These are phyloP conservation scores for Drosophila takahashii DNA, from an alignment of 1,140 invertebrate species.

Conservation along the genomic window DNA sequence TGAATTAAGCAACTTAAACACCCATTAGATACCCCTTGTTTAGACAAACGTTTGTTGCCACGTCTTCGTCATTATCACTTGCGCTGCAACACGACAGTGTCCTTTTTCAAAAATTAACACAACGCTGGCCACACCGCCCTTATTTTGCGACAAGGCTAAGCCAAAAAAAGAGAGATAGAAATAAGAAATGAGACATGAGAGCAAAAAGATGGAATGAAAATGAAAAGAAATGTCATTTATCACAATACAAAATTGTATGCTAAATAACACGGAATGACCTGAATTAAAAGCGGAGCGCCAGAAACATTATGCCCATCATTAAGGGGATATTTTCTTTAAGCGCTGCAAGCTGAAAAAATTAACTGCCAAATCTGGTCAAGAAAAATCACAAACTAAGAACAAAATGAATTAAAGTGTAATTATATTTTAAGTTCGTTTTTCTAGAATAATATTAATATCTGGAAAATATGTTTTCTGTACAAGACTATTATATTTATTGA, in stretches of 20 bases:
- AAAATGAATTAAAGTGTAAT: background rate
- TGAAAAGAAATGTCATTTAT: conserved; percentile 50
- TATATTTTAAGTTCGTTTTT: too few species aligned
- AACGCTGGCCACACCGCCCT: conserved; percentile 38
- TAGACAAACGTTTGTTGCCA: conserved; percentile 34
- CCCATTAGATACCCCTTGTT: conserved; percentile 3
- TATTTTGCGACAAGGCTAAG: conserved; percentile 20
- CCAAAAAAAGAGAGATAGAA: conserved; percentile 17
- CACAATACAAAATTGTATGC: conserved; percentile 50
- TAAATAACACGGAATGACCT: conserved; percentile 66
- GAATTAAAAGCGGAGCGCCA: conserved; percentile 33
- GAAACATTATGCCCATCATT: conserved; percentile 12
- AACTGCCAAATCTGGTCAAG: background rate
- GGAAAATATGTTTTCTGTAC: too few species aligned
- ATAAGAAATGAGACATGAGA: background rate
- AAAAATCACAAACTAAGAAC: background rate
- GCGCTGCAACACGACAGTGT: conserved; percentile 66
- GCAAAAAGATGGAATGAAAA: conserved; percentile 33
- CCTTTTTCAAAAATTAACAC: conserved; percentile 75
- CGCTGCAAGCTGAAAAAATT: background rate
- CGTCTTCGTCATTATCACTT: conserved; percentile 71
- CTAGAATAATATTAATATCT: too few species aligned
- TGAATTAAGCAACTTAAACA: too few species aligned
- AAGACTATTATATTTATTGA: too few species aligned
- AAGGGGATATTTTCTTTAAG: background rate